These are phyloP conservation scores for Mesembrinibis cayennensis DNA, from an alignment of 2,113 vertebrate genomes.

Conservation along the genomic window DNA sequence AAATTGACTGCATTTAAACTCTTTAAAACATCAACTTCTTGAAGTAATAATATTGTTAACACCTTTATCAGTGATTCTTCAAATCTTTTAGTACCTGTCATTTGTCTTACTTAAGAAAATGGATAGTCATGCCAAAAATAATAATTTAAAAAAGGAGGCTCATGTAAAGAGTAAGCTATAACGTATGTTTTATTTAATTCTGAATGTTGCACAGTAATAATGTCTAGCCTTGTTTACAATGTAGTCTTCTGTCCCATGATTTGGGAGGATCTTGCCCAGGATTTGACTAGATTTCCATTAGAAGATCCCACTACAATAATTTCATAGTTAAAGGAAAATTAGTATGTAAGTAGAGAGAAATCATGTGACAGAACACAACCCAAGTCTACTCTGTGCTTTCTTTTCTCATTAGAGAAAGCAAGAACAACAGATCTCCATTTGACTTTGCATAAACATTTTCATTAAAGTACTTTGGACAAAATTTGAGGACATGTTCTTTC, in stretches of 20 bases:
- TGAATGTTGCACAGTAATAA: neutral
- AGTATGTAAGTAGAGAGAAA: neutral
- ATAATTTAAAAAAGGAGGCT: neutral
- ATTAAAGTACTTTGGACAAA: neutral
- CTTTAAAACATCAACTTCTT: neutral
- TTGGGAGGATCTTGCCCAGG: neutral
- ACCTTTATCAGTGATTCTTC: neutral
- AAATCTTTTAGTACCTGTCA: neutral
- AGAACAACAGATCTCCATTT: neutral
- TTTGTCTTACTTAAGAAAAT: neutral
- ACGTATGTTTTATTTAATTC: neutral
- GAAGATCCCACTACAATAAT: neutral
- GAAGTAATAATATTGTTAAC: neutral
- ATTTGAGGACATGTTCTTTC: neutral
- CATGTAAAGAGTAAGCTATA: neutral
- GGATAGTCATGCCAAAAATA: neutral
- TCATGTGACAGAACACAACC: neutral
- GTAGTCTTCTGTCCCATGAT: neutral
- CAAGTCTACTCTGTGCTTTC: neutral
- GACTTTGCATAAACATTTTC: neutral
- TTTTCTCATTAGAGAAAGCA: neutral
- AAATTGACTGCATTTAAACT: neutral
- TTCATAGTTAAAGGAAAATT: neutral
- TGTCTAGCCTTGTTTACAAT: neutral
- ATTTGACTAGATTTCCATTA: neutral